Percentiles rank a stretch among this genome's conserved stretches.
Conservation (phyloP, 2,888 invertebrate genomes). For the Saturnia japonica region DNA sequence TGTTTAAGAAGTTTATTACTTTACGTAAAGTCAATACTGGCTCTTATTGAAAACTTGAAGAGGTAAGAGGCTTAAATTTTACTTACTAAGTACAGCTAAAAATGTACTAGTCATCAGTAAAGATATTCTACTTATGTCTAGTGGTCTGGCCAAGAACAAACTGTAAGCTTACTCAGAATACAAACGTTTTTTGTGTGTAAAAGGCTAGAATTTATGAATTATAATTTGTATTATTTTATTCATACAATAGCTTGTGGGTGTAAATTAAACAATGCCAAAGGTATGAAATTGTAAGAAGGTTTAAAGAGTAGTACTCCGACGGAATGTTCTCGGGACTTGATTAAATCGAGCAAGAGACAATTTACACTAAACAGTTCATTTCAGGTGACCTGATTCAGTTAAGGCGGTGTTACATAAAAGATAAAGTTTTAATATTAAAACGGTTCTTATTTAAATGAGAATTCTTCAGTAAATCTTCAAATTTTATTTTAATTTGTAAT, state of each 20-base stretch:
- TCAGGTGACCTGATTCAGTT: conserved; percentile 19
- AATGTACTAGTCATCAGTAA: neutral
- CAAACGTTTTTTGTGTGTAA: neutral
- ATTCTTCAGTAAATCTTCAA: neutral
- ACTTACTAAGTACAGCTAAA: neutral
- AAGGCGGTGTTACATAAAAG: conserved; percentile 10
- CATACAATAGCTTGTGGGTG: neutral
- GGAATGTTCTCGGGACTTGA: neutral
- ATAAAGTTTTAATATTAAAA: neutral
- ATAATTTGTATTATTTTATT: neutral
- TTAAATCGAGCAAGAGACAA: conserved; percentile 19
- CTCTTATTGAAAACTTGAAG: neutral
- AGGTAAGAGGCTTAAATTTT: neutral
- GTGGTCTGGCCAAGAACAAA: neutral
- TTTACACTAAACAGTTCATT: conserved; percentile 21
- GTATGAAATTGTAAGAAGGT: neutral
- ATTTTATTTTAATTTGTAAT: neutral
- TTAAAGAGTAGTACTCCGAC: neutral
- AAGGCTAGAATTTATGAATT: neutral
- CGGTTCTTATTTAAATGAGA: neutral
- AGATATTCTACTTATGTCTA: neutral
- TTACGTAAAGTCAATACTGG: neutral
- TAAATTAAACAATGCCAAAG: neutral
- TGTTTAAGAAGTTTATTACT: neutral
- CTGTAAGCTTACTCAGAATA: neutral